These are phyloP conservation scores for Diarsia rubi DNA, from an alignment of 2,888 invertebrate genomes.

Conservation along the genomic window DNA sequence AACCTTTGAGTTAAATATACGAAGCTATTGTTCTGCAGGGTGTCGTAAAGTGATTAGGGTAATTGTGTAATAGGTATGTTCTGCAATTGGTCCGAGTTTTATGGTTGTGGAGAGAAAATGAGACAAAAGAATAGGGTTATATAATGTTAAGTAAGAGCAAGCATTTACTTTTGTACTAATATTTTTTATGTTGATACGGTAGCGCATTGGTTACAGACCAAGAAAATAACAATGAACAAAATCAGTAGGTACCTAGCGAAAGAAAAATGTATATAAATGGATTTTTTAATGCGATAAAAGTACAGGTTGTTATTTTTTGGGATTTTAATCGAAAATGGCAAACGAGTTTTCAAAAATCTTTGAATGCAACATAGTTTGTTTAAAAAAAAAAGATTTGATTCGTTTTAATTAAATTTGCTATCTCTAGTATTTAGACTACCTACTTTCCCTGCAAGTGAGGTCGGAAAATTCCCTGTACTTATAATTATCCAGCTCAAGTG, in stretches of 20 bases:
- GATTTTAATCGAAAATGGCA: no score
- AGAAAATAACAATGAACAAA: neutral
- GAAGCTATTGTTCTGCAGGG: slow-evolving; percentile 41
- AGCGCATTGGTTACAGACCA: neutral
- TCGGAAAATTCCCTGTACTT: no score
- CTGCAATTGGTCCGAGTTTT: slow-evolving; percentile 19
- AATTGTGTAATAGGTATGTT: slow-evolving; percentile 19
- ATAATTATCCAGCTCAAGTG: no score
- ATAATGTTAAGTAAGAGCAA: neutral
- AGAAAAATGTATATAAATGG: neutral
- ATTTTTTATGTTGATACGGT: neutral
- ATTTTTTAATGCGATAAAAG: no score
- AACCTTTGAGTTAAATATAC: slow-evolving; percentile 34
- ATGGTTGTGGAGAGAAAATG: neutral
- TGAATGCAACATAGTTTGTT: no score
- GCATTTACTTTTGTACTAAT: neutral
- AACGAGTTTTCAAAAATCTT: no score
- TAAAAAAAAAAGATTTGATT: no score
- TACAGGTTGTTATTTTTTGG: no score
- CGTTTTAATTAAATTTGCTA: no score
- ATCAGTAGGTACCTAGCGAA: neutral
- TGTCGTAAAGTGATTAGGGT: slow-evolving; percentile 47
- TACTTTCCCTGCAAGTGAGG: no score
- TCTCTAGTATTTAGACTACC: no score
- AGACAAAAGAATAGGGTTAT: neutral